Evolutionary conservation across 2,797 vertebrate species (phyloP), one percentile per base, ranked within the genome.

Genomic region (Hipposideros larvatus): DNA sequence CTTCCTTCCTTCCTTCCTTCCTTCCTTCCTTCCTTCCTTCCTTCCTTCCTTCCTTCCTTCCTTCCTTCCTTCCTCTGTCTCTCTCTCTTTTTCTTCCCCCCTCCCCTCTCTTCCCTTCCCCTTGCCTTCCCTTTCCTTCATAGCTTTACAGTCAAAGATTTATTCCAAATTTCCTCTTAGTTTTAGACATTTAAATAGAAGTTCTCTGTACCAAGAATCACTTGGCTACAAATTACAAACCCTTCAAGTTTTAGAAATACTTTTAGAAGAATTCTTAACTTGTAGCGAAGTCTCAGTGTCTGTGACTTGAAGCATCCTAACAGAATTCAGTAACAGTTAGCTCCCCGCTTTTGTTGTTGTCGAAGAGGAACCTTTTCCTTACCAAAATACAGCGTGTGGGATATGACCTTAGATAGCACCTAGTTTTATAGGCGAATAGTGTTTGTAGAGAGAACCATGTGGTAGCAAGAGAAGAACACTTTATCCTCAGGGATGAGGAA

Each of bases 151-250:
- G 18, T 66, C 89, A 86, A 90, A 70, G 31, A 73, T 16, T 41
- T 70, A 77, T 63, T 70, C 37, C 63, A 91, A 86, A 92, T 57
- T 80, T 57, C 18, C 19, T 43, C 22, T 93, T 80, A 11, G 13
- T 31, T 89, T 93, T 92, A 57, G 51, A 93, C 53, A 9, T 93
- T 93, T 77, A 89, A 87, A 77, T 73, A 53, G 4, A 74, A 34
- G 34, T 88, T 84, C 4, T 63, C 28, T 65, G 74, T 85, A 74
- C 7, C 16, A 82, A 89, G 43, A 94, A 84, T 87, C 26, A 88
- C 16, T 31, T 78, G 24, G 28, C 48, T 2, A 79, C 46, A 92
- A 94, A 87, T 84, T 24, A 97, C 11, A 95, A n/a, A 93, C 74
- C 46, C 21, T 61, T 57, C 11, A 70, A 34, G 34, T 86, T 61